These are phyloP conservation scores for Muraenolepis orangiensis DNA, from an alignment of 2,797 vertebrate genomes.

Conservation along the genomic window DNA sequence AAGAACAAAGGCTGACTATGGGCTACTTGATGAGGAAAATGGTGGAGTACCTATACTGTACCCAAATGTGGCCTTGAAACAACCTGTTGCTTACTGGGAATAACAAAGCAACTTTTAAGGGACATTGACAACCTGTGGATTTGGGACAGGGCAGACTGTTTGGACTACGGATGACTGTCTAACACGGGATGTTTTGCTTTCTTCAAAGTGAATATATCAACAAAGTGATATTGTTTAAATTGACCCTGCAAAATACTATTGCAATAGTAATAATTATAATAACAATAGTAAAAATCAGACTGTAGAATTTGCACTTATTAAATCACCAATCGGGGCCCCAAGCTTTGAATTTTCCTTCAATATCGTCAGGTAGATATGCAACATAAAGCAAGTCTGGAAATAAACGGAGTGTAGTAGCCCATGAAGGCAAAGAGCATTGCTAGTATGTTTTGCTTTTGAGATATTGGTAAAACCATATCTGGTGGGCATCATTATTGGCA, in stretches of 20 bases:
- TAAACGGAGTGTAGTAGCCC: neutral
- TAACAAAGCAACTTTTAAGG: too few relatives aligned
- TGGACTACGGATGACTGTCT: neutral
- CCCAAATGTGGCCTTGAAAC: too few relatives aligned
- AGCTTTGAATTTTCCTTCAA: neutral
- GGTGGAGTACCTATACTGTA: too few relatives aligned
- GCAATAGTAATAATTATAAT: too few relatives aligned
- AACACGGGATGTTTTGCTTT: neutral
- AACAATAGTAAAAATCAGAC: too few relatives aligned
- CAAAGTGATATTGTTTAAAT: neutral
- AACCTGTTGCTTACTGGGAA: too few relatives aligned
- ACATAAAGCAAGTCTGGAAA: neutral
- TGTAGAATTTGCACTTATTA: too few relatives aligned
- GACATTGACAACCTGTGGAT: neutral
- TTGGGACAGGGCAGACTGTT: neutral
- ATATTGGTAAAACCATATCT: too few relatives aligned
- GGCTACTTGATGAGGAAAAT: too few relatives aligned
- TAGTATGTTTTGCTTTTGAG: too few relatives aligned
- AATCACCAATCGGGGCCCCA: neutral
- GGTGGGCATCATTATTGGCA: neutral
- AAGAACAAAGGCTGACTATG: neutral
- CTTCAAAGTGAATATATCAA: neutral
- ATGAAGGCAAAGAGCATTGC: too few relatives aligned
- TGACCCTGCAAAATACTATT: neutral
- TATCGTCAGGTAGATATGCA: neutral